Conservation (phyloP, 2,888 invertebrate genomes). For the Tridacna crocea region DNA sequence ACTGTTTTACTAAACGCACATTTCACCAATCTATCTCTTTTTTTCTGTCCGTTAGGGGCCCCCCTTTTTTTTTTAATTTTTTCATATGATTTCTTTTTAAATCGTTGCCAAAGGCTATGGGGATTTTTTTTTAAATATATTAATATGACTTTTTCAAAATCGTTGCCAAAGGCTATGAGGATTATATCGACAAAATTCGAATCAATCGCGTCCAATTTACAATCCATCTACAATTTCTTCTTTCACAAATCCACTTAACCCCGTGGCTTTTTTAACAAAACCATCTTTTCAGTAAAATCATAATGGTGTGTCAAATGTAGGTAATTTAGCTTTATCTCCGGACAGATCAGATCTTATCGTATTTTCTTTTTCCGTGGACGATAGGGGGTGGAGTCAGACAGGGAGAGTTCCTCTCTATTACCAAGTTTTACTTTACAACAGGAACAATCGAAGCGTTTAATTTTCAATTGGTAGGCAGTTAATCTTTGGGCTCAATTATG, state of each 20-base stretch:
- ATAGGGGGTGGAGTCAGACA: conserved; percentile 61
- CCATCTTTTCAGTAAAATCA: conserved; percentile 58
- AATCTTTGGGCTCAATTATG: conserved; percentile 60
- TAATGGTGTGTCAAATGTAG: conserved; percentile 59
- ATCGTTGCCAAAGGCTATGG: conserved; percentile 5
- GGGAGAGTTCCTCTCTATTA: conserved; percentile 40
- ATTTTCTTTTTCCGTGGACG: conserved; percentile 39
- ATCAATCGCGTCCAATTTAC: conserved; percentile 49
- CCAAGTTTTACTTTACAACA: conserved; percentile 43
- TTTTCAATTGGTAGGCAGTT: conserved; percentile 61
- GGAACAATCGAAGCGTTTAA: conserved; percentile 60
- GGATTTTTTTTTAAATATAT: neutral
- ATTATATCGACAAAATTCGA: conserved; percentile 59
- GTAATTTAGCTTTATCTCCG: conserved; percentile 55
- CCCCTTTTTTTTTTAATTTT: no score
- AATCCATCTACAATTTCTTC: conserved; percentile 26
- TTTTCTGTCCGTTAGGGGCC: no score
- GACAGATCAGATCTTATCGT: conserved; percentile 60
- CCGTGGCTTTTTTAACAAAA: conserved; percentile 53
- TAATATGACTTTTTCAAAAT: neutral
- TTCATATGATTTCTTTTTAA: neutral
- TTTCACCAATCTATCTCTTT: no score
- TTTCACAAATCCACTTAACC: conserved; percentile 52
- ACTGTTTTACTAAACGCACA: no score
- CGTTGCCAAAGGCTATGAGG: conserved; percentile 10